Percentiles rank a stretch among this genome's conserved stretches.
Conservation (phyloP, 2,113 vertebrate species). For the Pandion haliaetus region DNA sequence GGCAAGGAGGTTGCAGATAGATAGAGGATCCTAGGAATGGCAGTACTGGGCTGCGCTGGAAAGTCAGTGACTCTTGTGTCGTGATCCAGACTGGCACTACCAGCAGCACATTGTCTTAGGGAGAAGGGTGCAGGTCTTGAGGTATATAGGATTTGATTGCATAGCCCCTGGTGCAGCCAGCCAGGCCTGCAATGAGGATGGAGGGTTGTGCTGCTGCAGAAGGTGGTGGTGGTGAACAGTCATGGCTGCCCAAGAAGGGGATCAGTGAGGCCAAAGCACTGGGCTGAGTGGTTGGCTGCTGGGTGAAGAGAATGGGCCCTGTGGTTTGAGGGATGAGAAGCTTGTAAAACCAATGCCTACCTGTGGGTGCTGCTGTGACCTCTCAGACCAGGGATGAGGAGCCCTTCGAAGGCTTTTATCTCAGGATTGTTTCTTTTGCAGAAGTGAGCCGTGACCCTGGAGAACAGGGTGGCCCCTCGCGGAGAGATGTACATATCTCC, state of each 20-base stretch:
- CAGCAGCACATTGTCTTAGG: neutral
- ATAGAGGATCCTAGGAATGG: neutral
- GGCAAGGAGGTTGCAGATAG: neutral
- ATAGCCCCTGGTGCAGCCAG: neutral
- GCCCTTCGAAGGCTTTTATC: neutral
- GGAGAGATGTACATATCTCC: constrained; percentile 74
- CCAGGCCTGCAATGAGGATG: neutral
- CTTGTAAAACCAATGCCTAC: neutral
- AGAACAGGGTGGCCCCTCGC: constrained; percentile 77
- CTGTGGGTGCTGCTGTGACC: neutral
- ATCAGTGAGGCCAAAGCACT: neutral
- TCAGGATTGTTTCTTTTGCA: constrained; percentile 9
- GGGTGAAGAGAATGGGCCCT: neutral
- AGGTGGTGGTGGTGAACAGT: neutral
- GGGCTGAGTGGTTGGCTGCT: neutral
- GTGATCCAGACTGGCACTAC: neutral
- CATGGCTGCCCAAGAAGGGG: neutral
- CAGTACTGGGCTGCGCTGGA: neutral
- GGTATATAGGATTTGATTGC: neutral
- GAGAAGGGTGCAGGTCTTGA: neutral
- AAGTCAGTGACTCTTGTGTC: neutral
- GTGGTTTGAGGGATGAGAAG: neutral
- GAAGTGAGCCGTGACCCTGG: constrained; percentile 54
- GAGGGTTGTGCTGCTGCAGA: neutral
- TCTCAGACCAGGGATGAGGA: neutral